Conservation (phyloP, 2,888 invertebrate species). For the Chesias legatella region DNA sequence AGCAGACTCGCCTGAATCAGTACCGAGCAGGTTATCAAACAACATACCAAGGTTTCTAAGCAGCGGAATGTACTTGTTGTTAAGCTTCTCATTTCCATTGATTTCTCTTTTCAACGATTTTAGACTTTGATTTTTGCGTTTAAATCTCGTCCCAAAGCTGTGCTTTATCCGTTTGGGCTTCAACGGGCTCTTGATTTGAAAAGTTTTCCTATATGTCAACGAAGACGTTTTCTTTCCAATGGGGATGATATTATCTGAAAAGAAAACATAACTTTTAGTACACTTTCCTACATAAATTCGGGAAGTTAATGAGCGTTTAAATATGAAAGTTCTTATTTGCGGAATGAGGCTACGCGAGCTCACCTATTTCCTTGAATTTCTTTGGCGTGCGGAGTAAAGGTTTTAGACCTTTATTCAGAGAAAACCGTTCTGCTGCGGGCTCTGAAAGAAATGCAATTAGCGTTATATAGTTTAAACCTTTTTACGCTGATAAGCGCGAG, state of each 20-base stretch:
- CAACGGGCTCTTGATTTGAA: constrained; percentile 53
- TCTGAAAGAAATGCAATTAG: constrained; percentile 31
- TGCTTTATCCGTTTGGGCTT: constrained; percentile 54
- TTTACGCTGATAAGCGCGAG: not conserved
- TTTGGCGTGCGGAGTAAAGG: constrained; percentile 26
- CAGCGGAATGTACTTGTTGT: constrained; percentile 60
- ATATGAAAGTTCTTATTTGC: constrained; percentile 6
- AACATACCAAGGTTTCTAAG: constrained; percentile 65
- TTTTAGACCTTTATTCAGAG: constrained; percentile 31
- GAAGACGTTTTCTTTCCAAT: constrained; percentile 40
- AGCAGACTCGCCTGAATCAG: constrained; percentile 48
- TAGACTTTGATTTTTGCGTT: constrained; percentile 39
- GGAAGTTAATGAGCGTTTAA: constrained; percentile 2
- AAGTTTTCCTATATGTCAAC: constrained; percentile 50
- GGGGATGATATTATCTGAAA: constrained; percentile 34
- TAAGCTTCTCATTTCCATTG: constrained; percentile 49
- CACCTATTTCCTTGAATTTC: constrained; percentile 37
- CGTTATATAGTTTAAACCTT: constrained; percentile 2
- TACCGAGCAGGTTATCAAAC: constrained; percentile 62
- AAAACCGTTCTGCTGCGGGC: constrained; percentile 31
- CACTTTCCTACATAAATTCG: not conserved
- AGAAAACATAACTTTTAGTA: constrained; percentile 2
- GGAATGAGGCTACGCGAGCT: constrained; percentile 9
- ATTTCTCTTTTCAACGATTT: constrained; percentile 51
- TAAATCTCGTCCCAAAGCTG: constrained; percentile 38